Conservation (phyloP, 2,797 vertebrate species). For the Monodelphis domestica region DNA sequence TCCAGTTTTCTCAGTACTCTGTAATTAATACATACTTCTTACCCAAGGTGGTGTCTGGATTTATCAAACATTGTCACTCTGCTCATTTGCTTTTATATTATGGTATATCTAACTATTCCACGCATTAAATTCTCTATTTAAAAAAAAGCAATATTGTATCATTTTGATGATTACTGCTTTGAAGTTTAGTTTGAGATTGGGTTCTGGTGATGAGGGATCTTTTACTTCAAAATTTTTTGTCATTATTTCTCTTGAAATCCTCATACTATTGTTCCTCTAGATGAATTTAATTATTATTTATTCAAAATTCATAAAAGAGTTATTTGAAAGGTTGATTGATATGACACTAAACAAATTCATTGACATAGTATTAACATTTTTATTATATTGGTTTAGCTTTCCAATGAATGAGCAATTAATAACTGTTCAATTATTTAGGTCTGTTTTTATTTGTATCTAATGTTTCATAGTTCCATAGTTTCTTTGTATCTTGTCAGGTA, state of each 20-base stretch:
- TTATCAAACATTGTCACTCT: no score
- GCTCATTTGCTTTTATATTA: no score
- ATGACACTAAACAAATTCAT: neutral
- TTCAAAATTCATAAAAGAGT: neutral
- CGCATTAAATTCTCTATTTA: neutral
- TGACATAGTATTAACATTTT: neutral
- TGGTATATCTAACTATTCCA: no score
- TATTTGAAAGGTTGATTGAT: neutral
- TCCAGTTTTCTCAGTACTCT: no score
- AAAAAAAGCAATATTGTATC: neutral
- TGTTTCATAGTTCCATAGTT: neutral
- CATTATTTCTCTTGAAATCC: neutral
- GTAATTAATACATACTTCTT: no score
- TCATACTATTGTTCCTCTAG: neutral
- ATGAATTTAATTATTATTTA: neutral
- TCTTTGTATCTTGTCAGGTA: neutral
- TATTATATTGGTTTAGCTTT: neutral
- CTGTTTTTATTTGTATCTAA: neutral
- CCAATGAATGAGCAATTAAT: neutral
- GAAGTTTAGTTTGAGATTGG: neutral
- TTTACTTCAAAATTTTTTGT: no score
- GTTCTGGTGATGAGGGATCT: neutral
- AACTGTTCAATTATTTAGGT: neutral
- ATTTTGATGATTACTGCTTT: neutral
- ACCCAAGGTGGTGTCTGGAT: no score